These are phyloP conservation scores for Thysanoteuthis rhombus DNA, from an alignment of 2,888 invertebrate species.

Conservation along the genomic window DNA sequence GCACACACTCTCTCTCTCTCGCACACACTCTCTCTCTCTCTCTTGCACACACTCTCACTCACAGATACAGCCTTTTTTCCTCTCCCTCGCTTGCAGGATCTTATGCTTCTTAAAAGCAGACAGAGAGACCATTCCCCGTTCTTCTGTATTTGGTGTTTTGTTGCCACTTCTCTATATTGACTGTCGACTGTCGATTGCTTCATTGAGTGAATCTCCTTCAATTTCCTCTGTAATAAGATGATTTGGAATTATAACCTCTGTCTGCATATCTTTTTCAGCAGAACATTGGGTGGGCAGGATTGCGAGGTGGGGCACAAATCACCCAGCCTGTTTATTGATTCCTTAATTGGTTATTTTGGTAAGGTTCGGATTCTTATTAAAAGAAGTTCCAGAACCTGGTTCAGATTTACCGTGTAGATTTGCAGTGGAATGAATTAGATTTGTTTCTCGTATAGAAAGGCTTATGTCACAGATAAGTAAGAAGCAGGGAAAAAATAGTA, in stretches of 20 bases:
- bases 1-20: not conserved
- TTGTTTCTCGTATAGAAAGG: not conserved
- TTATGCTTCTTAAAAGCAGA: not conserved
- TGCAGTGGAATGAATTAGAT: not conserved
- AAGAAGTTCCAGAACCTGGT: constrained; percentile 12
- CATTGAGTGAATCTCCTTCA: not conserved
- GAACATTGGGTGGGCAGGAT: not conserved
- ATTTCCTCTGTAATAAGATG: not conserved
- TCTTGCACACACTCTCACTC: not conserved
- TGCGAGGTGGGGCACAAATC: not conserved
- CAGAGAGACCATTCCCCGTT: not conserved
- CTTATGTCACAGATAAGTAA: not conserved
- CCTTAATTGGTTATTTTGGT: constrained; percentile 12
- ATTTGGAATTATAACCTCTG: not conserved
- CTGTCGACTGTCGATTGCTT: not conserved
- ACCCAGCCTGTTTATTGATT: not conserved
- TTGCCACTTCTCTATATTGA: not conserved
- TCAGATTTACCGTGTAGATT: not conserved
- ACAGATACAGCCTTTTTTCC: not conserved
- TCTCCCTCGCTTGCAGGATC: not conserved
- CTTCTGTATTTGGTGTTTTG: not conserved
- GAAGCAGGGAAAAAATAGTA: not conserved
- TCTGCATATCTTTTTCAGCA: not conserved
- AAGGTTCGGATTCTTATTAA: not conserved
- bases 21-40: not conserved